Conservation (phyloP, 2,888 invertebrate genomes). For the Mythimna lalbum region DNA sequence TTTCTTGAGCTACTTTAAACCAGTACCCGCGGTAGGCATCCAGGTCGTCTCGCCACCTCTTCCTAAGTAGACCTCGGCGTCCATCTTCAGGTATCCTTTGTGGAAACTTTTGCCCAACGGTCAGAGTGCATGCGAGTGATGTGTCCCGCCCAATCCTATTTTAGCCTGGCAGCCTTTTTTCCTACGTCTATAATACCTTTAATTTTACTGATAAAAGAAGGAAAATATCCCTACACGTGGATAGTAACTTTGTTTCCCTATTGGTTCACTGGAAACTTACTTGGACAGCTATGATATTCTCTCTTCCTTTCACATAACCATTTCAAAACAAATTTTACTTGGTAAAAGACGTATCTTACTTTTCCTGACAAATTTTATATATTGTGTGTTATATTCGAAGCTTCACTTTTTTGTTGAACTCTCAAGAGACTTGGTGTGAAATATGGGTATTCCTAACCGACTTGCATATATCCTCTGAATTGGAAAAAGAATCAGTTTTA, state of each 20-base stretch:
- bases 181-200: too few species aligned
- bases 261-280: neutral
- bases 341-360: neutral
- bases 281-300: neutral
- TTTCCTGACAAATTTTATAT: constrained; percentile 19
- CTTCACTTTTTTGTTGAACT: neutral
- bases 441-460: constrained; percentile 10
- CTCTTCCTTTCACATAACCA: neutral
- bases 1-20: too few species aligned
- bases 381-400: neutral
- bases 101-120: too few species aligned
- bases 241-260: neutral
- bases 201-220: neutral
- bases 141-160: too few species aligned
- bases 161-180: too few species aligned
- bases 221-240: neutral
- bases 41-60: too few species aligned
- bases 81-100: too few species aligned
- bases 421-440: constrained; percentile 14
- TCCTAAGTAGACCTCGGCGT: too few species aligned
- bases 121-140: too few species aligned
- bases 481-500: neutral
- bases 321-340: neutral
- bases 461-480: neutral
- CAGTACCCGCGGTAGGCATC: too few species aligned